Evolutionary conservation across 2,113 vertebrate species (phyloP), one percentile per base, ranked within the genome.

Genomic region (Aix galericulata): DNA sequence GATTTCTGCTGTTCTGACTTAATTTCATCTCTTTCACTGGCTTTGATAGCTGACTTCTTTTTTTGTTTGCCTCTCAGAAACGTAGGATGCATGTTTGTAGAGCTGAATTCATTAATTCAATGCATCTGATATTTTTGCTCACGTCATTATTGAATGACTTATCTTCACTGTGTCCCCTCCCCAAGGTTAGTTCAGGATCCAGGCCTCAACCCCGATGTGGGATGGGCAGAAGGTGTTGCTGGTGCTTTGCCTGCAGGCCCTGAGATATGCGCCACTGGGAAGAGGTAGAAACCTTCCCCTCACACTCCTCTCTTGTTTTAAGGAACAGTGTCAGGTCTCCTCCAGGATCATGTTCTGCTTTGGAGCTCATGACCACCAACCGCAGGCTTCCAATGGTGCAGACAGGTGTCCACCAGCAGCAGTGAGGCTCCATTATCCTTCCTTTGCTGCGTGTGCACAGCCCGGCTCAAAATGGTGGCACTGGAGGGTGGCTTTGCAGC

Each of bases 1-100:
- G 68, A 31, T 88, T 89, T 79, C 92, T 91, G 81, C 93, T 95
- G 84, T 76, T 96, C 93, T 96, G 68, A 89, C 93, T 69, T 77
- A 55, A 77, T 89, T 89, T 88, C 80, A 90, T 90, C 80, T 92
- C 67, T 77, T 88, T 67, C 67, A 82, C 42, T 72, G 91, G 91
- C 53, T 89, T 91, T 92, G 88, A 29, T 89, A 85, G 88, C 89
- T 89, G 83, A 23, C 64, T 81, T 5, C 77, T 53, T 7, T 64
- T 93, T 64, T 93, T 52, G 52, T 82, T 87, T 87, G 74, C 89
- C 75, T 91, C 90, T 94, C 82, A 74, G 85, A n/a, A 76, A 56
- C 71, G 20, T 0, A 13, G 29, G 40, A 81, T 85, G 58, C 40
- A 18, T 62, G 75, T 90, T 32, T 52, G 23, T 78, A 63, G 83